These are phyloP conservation scores for Anableps anableps DNA, from an alignment of 2,797 vertebrate species.

Conservation along the genomic window DNA sequence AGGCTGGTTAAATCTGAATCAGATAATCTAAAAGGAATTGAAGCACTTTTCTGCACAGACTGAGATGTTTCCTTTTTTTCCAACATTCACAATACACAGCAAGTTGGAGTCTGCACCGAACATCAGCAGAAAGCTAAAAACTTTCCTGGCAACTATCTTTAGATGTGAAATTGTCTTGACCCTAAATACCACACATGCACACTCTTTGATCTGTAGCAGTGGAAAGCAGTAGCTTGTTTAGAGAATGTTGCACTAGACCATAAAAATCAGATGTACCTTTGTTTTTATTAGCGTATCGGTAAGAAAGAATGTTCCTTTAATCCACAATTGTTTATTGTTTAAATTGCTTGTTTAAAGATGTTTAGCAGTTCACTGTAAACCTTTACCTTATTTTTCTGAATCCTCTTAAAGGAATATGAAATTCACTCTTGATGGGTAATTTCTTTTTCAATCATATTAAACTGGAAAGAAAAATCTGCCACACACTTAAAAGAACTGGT, in stretches of 20 bases:
- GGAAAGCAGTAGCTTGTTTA: not conserved
- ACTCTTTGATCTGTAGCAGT: not conserved
- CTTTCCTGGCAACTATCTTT: constrained; percentile 2
- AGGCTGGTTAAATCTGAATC: constrained; percentile 5
- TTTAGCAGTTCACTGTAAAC: not conserved
- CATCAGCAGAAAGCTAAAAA: constrained; percentile 9
- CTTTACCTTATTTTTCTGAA: not conserved
- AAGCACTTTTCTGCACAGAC: not conserved
- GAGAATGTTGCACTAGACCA: not conserved
- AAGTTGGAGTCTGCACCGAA: not conserved
- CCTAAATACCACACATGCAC: not conserved
- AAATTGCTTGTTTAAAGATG: not conserved
- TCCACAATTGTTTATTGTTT: not conserved
- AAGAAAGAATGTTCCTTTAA: not conserved
- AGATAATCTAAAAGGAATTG: not conserved
- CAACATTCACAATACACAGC: constrained; percentile 3
- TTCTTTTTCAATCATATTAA: not conserved
- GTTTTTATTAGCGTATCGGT: not conserved
- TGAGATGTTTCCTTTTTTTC: not conserved
- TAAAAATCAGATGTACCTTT: not conserved
- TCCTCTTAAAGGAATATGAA: constrained; percentile 1
- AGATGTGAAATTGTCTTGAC: not conserved
- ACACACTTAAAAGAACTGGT: not conserved
- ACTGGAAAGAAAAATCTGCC: not conserved
- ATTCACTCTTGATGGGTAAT: not conserved